These are phyloP conservation scores for Himalopsyche tibetana DNA, from an alignment of 2,888 invertebrate genomes.

Conservation along the genomic window DNA sequence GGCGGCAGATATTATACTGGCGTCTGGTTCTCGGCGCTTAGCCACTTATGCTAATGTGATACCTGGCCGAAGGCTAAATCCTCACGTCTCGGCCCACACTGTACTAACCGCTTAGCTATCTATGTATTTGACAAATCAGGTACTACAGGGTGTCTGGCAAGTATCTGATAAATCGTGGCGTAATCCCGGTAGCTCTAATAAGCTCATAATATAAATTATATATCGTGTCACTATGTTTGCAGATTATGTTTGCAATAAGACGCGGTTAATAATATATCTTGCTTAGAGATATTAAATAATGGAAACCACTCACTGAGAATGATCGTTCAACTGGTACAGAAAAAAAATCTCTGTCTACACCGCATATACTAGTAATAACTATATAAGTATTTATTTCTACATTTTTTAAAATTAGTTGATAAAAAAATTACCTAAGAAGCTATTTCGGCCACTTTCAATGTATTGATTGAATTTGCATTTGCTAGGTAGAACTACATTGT, in stretches of 20 bases:
- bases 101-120: background rate
- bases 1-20: conserved; percentile 6
- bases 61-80: conserved; percentile 37
- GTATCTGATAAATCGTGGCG: conserved; percentile 1
- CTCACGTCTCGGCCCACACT: conserved; percentile 42
- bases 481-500: no score
- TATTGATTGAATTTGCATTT: no score
- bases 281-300: no score
- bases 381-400: no score
- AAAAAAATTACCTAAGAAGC: no score
- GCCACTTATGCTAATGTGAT: conserved; percentile 37
- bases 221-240: background rate
- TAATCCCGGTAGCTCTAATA: conserved; percentile 1
- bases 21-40: conserved; percentile 1
- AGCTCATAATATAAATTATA: conserved; percentile 11
- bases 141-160: conserved; percentile 37
- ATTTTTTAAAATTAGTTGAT: no score
- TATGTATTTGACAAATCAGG: conserved; percentile 35
- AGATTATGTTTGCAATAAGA: background rate
- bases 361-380: no score
- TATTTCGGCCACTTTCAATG: no score
- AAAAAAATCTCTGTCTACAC: no score
- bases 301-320: no score
- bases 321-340: no score
- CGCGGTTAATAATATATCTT: no score